These are phyloP conservation scores for Drosophila pseudoobscura DNA, from an alignment of 1,140 invertebrate genomes.

Conservation along the genomic window DNA sequence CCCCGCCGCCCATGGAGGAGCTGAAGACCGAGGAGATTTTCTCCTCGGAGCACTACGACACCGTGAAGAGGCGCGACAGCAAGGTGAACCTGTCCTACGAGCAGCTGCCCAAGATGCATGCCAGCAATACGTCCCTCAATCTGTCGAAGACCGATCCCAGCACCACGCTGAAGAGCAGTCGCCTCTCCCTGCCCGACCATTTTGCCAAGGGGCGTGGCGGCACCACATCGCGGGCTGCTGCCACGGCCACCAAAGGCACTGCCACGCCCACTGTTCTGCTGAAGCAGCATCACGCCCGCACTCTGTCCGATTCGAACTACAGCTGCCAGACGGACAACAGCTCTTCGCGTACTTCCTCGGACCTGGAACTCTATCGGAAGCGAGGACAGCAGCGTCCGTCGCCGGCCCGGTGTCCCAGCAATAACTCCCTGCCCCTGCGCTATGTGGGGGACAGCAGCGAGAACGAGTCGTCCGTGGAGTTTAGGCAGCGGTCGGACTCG, in stretches of 20 bases:
- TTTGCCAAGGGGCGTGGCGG: constrained; percentile 64
- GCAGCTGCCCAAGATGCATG: constrained; percentile 77
- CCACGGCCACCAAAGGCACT: constrained; percentile 5
- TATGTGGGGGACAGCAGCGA: constrained; percentile 63
- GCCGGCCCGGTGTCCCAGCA: constrained; percentile 63
- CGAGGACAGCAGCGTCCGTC: constrained; percentile 57
- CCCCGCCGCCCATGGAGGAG: constrained; percentile 88
- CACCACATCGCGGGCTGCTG: constrained; percentile 14
- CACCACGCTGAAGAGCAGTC: constrained; percentile 69
- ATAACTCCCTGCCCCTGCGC: constrained; percentile 59
- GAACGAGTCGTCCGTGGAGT: constrained; percentile 83
- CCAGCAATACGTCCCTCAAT: constrained; percentile 76
- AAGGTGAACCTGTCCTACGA: constrained; percentile 76
- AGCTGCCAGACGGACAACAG: constrained; percentile 82
- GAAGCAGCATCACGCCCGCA: constrained; percentile 76
- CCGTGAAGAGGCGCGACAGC: constrained; percentile 72
- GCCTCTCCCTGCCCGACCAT: constrained; percentile 79
- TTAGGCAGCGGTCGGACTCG: constrained; percentile 84
- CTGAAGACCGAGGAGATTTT: constrained; percentile 82
- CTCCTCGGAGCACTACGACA: constrained; percentile 82
- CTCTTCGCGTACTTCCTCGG: constrained; percentile 76
- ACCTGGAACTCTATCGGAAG: constrained; percentile 77
- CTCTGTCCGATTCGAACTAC: constrained; percentile 78
- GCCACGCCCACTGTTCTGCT: constrained; percentile 41
- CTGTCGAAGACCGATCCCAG: constrained; percentile 58